phyloP scores from a whole-genome alignment of 1,140 invertebrate species.

The Sinella curviseta region DNA sequence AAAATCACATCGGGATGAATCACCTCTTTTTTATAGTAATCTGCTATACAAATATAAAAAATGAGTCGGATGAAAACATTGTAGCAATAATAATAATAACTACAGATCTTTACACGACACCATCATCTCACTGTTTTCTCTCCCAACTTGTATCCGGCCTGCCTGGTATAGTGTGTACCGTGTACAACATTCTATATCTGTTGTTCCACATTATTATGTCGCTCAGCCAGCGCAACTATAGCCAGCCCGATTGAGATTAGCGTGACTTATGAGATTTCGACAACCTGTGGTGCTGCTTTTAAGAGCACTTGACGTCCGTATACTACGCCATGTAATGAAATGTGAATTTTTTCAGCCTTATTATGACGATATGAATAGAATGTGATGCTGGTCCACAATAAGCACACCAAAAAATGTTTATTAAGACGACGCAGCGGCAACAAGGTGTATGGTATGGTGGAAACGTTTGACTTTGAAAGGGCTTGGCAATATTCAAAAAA shows the following conservation, averaged over 20 bases:
- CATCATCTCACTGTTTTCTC: no score
- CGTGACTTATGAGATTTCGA: slow-evolving; percentile 42
- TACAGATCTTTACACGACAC: no score
- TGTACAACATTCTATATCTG: no score
- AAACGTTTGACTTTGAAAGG: slow-evolving; percentile 17
- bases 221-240: slow-evolving; percentile 3
- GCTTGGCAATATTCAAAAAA: slow-evolving; percentile 9
- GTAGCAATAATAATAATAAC: neutral
- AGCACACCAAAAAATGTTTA: slow-evolving; percentile 3
- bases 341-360: neutral
- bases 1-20: slow-evolving; percentile 12
- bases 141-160: no score
- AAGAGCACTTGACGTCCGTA: slow-evolving; percentile 17
- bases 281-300: slow-evolving; percentile 29
- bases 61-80: neutral
- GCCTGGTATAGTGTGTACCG: no score
- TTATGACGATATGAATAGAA: no score
- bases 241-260: slow-evolving; percentile 21
- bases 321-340: no score
- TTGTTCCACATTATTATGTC: slow-evolving; percentile 13
- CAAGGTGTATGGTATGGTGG: neutral
- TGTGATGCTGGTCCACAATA: neutral
- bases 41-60: neutral
- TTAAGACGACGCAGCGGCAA: neutral
- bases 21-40: neutral